Conservation (phyloP, 2,113 vertebrate species). For the Vidua macroura region DNA sequence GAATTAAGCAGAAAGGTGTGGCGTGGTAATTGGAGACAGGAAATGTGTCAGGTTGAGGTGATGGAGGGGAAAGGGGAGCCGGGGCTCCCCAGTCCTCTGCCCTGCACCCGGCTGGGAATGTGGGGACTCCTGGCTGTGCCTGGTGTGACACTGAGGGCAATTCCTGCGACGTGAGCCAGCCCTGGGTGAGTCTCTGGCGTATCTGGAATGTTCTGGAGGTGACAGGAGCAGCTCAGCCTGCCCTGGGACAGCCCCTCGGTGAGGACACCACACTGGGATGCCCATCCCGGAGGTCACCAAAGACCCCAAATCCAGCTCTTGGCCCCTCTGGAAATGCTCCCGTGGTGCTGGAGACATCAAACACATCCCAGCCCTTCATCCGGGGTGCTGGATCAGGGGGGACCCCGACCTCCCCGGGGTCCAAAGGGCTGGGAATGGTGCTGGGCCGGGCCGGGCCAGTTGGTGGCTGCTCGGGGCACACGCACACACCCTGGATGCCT, state of each 20-base stretch:
- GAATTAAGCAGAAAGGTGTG: conserved; percentile 46
- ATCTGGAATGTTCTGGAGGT: neutral
- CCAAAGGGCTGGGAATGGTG: fast-evolving
- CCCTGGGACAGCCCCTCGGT: neutral
- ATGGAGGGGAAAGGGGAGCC: neutral
- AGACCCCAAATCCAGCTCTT: fast-evolving
- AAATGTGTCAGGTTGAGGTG: conserved; percentile 38
- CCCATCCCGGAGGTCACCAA: fast-evolving
- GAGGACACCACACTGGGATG: fast-evolving
- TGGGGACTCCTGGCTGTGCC: neutral
- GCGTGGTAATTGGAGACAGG: conserved; percentile 36
- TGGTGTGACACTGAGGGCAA: neutral
- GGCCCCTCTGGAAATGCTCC: neutral
- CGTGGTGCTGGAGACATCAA: fast-evolving
- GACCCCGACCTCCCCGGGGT: fast-evolving
- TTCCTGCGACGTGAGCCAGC: neutral
- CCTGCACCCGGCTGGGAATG: neutral
- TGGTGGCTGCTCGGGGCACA: neutral
- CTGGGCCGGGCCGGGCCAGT: neutral
- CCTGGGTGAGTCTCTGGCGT: neutral
- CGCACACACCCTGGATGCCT: conserved; percentile 29
- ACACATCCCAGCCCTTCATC: fast-evolving
- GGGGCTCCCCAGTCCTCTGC: neutral
- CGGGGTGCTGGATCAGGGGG: fast-evolving
- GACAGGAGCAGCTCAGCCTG: neutral